Evolutionary conservation across 2,113 vertebrate species (phyloP), one percentile per base, ranked within the genome.

Genomic region (Serinus canaria): DNA sequence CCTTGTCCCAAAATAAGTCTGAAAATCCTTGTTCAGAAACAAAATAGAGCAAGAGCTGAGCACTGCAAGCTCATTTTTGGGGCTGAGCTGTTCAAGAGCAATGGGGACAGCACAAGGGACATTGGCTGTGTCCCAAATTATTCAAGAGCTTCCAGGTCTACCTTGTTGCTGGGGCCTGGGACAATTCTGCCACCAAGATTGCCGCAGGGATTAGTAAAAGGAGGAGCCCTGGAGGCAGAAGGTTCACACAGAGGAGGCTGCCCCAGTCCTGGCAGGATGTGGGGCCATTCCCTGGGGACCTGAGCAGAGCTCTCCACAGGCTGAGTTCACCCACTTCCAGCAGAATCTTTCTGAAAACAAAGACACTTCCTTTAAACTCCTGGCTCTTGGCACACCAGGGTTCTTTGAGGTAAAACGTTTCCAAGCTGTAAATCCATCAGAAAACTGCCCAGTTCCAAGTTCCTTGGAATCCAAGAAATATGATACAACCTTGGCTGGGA

Each of bases 381-480:
- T 95, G 80, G 39, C 11, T 93, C 66, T 74, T 93, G 88, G 90
- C 85, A 92, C 76, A 67, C 10, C 31, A 3, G 16, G 59, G 27
- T 43, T 83, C 41, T 90, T 44, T 82, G 85, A 85, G 94, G 88
- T 86, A 86, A 95, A 94, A 77, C 33, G 4, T 80, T 95, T 95
- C 90, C 94, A 95, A 90, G 68, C 53, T 13, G 7, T 70, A 94
- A 96, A 93, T 93, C 95, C 75, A 73, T 80, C 82, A 46, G 53
- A 80, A 74, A 74, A 70, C 31, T 87, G 46, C 67, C 70, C 63
- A 39, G 75, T 67, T 96, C 93, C 89, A 95, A 96, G 84, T n/a
- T 52, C 70, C 53, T 85, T 39, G 1, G 55, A 56, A n/a, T 91
- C 90, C 89, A 94, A 83, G 92, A 92, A 91, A 92, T 17, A 55